These are phyloP conservation scores for Hedychridium roseum DNA, from an alignment of 2,888 invertebrate species.

Conservation along the genomic window DNA sequence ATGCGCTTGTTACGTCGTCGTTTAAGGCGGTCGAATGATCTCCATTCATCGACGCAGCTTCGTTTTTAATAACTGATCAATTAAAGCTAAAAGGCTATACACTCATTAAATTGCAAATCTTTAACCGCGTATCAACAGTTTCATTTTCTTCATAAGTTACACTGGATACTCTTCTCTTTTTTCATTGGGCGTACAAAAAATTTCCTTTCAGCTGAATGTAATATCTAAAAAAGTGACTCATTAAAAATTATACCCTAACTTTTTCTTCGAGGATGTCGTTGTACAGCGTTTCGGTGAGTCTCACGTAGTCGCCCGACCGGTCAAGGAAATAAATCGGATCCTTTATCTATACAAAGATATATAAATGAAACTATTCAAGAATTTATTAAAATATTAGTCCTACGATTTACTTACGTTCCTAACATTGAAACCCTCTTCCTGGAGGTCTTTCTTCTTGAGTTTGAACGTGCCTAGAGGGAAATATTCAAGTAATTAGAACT, in stretches of 20 bases:
- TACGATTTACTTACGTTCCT: conserved; percentile 68
- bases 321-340: conserved; percentile 80
- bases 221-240: background rate
- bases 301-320: conserved; percentile 68
- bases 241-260: conserved; percentile 36
- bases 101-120: no score
- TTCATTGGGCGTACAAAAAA: no score
- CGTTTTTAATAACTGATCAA: no score
- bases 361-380: background rate
- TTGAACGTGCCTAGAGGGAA: conserved; percentile 83
- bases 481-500: no score
- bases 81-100: no score
- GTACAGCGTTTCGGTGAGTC: conserved; percentile 70
- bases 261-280: conserved; percentile 65
- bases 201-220: no score
- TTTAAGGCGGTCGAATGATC: no score
- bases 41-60: no score
- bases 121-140: no score
- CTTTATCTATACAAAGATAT: conserved; percentile 62
- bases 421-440: conserved; percentile 84
- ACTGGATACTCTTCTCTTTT: no score
- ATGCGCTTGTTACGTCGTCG: no score
- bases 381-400: background rate
- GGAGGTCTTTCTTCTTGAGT: conserved; percentile 86
- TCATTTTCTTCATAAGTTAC: no score